Base-by-base conservation (phyloP, 2,113 vertebrate species). In the Crotalus tigris region DNA sequence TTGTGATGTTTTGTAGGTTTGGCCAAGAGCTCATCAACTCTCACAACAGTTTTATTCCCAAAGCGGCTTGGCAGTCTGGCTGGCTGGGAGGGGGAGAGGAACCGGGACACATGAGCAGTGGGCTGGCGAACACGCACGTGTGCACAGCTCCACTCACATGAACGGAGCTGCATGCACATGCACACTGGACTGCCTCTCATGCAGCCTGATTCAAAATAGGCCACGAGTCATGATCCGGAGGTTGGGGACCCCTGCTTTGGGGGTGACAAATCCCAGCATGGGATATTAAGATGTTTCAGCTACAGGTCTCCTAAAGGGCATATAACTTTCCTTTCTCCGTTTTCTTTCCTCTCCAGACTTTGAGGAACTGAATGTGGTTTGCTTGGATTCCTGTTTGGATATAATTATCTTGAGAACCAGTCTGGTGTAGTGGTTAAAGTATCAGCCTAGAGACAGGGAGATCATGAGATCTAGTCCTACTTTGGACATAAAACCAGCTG, bases 201-300 rank as follows among this genome's bases (percentile, higher is more conserved):
- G 49, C 49, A 51, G 49, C 49, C 49, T 51, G 49, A 51, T 33
- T 69, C 13, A 0, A 13, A 69, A 69, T 69, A 33, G n/a, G 12
- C 4, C 29, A n/a, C n/a, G 12, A 29, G 12, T 12, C 61, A 69
- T 51, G 49, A 51, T 1, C 4, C 1, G 0, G 4, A 0, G 12
- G 0, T 15, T n/a, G 12, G 61, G 24, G 26, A n/a, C n/a, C n/a
- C 15, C 15, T 81, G n/a, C n/a, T 81, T 81, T 81, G 33, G 1
- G 15, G 33, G 1, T 17, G 15, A 81, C 69, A 39, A 81, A 81
- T 39, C 7, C 69, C 15, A 39, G 6, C 5, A 7, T 39, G n/a
- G 69, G 6, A 81, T 81, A 39, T 81, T 39, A 81, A 81, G n/a
- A 81, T 6, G n/a, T 39, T 39, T 81, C n/a, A 39, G 69, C 13